Evolutionary conservation across 2,113 vertebrate species (phyloP), one percentile per base, ranked within the genome.

Genomic region (Clinocottus analis): DNA sequence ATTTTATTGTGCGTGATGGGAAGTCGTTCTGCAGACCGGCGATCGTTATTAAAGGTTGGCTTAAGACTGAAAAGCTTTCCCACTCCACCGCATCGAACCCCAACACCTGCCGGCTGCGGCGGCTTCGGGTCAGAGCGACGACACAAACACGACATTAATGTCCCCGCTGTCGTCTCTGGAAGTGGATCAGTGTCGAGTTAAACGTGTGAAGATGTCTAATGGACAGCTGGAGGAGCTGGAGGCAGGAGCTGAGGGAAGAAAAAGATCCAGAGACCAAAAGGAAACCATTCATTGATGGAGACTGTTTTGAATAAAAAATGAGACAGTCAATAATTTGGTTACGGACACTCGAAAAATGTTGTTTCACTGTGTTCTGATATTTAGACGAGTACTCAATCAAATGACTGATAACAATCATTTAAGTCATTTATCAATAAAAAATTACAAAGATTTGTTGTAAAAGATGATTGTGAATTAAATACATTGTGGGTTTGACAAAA

Each of bases 111-210:
- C 59, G 13, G n/a, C 23, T 53, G 39, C 43, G 45, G 70, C 3
- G 27, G 51, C 19, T 49, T 10, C 45, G 10, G 19, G 8, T 55
- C 58, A 39, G 47, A 43, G 14, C 43, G 12, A 39, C 9, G 55
- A 60, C 35, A 72, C 61, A 61, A 79, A 80, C 21, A 31, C 39
- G 29, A 62, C 60, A 61, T 39, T 9, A 68, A 21, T 29, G 60
- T 49, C 55, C 45, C 37, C 56, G 51, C 43, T 77, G 9, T 69
- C 23, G 41, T 67, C 64, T 63, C 43, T 65, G 35, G 45, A 78
- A 80, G 12, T 49, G 51, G 69, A 87, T 83, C 70, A 63, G 51
- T 64, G 70, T 68, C 73, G 33, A 55, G 27, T 80, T 68, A 80
- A 67, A 77, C 21, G 60, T 63, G 75, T 53, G 56, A 45, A 60